These are phyloP conservation scores for Mus spretus DNA, from an alignment of 2,797 vertebrate species.

Conservation along the genomic window DNA sequence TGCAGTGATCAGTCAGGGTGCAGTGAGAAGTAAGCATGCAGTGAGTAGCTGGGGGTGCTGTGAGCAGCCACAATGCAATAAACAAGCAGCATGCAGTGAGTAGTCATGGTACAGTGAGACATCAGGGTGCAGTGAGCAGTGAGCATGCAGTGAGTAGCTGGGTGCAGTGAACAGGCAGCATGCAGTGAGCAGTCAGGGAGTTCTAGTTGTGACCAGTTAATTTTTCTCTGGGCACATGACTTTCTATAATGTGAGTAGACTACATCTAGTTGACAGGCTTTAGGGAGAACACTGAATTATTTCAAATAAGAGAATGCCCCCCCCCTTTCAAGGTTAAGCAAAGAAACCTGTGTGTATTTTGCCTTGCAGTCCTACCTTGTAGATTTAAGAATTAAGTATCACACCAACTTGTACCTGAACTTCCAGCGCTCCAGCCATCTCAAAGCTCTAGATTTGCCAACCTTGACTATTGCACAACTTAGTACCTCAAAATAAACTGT, in stretches of 20 bases:
- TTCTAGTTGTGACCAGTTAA: not conserved
- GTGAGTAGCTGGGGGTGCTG: too few relatives aligned
- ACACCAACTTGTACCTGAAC: not conserved
- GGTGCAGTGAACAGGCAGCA: too few relatives aligned
- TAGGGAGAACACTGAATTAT: not conserved
- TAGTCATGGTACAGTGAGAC: too few relatives aligned
- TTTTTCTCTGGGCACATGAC: not conserved
- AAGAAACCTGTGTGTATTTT: not conserved
- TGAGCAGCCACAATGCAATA: too few relatives aligned
- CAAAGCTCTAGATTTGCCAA: not conserved
- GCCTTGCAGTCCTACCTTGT: not conserved
- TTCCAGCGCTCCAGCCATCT: not conserved
- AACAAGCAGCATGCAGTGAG: too few relatives aligned
- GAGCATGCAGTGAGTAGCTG: too few relatives aligned
- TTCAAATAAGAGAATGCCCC: not conserved
- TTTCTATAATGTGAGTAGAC: not conserved
- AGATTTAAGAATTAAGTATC: not conserved
- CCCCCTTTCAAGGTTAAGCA: not conserved
- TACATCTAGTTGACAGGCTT: not conserved
- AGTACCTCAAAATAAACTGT: not conserved
- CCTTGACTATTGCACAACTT: not conserved
- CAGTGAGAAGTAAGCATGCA: too few relatives aligned
- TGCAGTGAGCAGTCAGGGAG: too few relatives aligned
- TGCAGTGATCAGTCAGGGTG: not conserved
- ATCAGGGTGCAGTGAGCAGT: too few relatives aligned